Percentiles rank a stretch among this genome's conserved stretches.
These are phyloP conservation scores for Nemopilema nomurai DNA, from an alignment of 30 jellyfish, hydroid and myxozoan species.

Conservation along the genomic window DNA sequence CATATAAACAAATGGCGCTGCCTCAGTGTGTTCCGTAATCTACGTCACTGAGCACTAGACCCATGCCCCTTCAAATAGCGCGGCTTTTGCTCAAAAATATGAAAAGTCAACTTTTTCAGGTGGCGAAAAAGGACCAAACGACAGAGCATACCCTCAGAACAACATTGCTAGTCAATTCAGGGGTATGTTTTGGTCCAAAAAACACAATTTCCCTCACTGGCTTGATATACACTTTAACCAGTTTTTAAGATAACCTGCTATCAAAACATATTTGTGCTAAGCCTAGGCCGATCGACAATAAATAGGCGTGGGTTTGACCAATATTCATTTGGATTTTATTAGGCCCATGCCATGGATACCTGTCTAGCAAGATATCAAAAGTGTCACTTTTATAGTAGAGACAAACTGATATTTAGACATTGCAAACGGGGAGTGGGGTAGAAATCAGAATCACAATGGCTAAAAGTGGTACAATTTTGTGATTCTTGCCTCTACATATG, in stretches of 20 bases:
- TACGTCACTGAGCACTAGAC: background rate
- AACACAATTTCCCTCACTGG: background rate
- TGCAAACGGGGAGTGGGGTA: background rate
- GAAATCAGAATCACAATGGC: background rate
- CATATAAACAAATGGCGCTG: background rate
- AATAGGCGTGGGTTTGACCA: constrained; percentile 19
- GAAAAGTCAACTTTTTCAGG: background rate
- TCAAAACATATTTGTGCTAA: constrained; percentile 7
- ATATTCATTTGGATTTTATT: background rate
- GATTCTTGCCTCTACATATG: background rate
- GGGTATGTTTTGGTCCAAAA: background rate
- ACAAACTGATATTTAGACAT: constrained; percentile 10
- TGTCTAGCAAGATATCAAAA: constrained; percentile 15
- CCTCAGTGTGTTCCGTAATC: background rate
- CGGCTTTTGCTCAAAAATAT: background rate
- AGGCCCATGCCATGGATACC: constrained; percentile 28
- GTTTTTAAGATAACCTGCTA: constrained; percentile 7
- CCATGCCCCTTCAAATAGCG: background rate
- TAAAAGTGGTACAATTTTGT: background rate
- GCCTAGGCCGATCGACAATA: constrained; percentile 8
- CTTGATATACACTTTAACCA: constrained; percentile 18
- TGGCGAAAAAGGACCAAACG: background rate
- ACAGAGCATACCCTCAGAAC: background rate
- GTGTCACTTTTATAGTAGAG: constrained; percentile 13
- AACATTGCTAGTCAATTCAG: background rate